Conservation (phyloP, 2,113 vertebrate species). For the Toxotes chatareus region DNA sequence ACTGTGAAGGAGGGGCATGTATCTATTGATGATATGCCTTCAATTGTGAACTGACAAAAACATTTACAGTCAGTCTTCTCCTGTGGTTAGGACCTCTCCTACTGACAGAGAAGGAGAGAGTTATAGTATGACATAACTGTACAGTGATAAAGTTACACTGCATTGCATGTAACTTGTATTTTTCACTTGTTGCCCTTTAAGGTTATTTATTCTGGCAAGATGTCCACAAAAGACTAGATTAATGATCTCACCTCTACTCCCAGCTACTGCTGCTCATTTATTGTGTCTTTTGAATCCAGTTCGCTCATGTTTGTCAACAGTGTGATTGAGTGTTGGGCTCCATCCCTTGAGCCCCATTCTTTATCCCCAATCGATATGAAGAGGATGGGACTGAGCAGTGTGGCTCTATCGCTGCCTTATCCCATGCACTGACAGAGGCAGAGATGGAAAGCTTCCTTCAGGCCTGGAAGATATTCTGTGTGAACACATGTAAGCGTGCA, state of each 20-base stretch:
- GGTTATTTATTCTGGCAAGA: background rate
- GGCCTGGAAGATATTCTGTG: conserved; percentile 24
- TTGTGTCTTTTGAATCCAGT: conserved; percentile 50
- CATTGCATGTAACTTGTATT: background rate
- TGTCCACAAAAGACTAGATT: conserved; percentile 31
- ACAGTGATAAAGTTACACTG: background rate
- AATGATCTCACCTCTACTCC: conserved; percentile 15
- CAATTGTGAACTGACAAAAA: conserved; percentile 2
- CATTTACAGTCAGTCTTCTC: background rate
- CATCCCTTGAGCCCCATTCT: conserved; percentile 64
- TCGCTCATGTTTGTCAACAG: conserved; percentile 63
- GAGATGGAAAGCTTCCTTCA: conserved; percentile 47
- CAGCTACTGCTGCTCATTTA: conserved; percentile 20
- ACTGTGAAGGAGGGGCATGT: background rate
- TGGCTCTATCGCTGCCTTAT: conserved; percentile 47
- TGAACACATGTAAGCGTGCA: background rate
- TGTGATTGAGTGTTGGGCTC: conserved; percentile 46
- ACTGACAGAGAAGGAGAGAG: background rate
- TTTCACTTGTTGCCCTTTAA: background rate
- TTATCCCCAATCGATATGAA: conserved; percentile 66
- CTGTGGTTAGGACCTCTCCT: background rate
- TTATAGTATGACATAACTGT: background rate
- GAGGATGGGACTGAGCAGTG: conserved; percentile 39
- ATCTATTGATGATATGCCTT: conserved; percentile 15
- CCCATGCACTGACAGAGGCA: conserved; percentile 30